A percentile compares a stretch with the other conserved stretches of the same genome.
Conservation (phyloP, 1,140 invertebrate species). For the Drosophila kanapiae region DNA sequence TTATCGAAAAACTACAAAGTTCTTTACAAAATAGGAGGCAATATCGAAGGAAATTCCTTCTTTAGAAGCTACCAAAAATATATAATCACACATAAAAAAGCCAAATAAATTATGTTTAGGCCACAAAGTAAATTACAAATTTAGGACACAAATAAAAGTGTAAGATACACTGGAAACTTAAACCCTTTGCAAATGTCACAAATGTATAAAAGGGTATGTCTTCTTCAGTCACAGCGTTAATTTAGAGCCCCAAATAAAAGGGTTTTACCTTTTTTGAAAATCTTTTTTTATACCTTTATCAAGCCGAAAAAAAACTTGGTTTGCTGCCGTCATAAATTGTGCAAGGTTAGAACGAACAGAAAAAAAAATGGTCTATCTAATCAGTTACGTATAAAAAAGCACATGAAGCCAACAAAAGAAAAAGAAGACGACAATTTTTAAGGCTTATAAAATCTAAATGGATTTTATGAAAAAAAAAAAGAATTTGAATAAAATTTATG, state of each 20-base stretch:
- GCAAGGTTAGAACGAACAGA: constrained; percentile 63
- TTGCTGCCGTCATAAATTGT: constrained; percentile 63
- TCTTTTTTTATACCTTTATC: constrained; percentile 27
- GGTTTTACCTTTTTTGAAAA: constrained; percentile 8
- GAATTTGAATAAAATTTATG: constrained; percentile 42
- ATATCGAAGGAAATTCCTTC: background rate
- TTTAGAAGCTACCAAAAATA: background rate
- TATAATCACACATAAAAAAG: background rate
- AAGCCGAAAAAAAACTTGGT: constrained; percentile 33
- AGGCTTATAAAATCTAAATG: constrained; percentile 14
- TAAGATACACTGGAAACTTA: background rate
- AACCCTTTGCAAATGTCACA: constrained; percentile 16
- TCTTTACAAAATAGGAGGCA: background rate
- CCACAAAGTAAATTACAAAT: background rate
- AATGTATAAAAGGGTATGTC: constrained; percentile 16
- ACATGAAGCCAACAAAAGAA: constrained; percentile 18
- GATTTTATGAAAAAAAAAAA: constrained; percentile 3
- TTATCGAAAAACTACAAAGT: background rate
- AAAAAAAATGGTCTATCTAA: constrained; percentile 62
- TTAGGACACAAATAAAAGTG: background rate
- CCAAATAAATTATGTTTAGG: background rate
- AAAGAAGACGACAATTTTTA: constrained; percentile 7
- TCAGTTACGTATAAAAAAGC: constrained; percentile 45
- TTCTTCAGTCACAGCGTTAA: constrained; percentile 6
- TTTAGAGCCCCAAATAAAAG: constrained; percentile 24